These are phyloP conservation scores for Trichonephila clavata DNA, from an alignment of 1,140 invertebrate species.

Conservation along the genomic window DNA sequence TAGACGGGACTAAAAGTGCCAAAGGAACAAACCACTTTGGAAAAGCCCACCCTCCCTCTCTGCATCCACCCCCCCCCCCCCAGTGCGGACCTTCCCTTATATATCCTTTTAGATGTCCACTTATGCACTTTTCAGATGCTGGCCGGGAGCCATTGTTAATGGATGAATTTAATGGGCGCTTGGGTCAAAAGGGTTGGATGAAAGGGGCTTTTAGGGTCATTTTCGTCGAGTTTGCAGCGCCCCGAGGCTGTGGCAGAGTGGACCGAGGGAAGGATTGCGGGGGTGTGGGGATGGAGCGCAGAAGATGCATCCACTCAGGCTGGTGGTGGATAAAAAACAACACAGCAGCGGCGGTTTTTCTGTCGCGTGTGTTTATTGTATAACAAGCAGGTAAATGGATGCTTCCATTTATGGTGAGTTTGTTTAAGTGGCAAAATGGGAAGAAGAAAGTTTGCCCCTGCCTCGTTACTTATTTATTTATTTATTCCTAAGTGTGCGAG, in stretches of 20 bases:
- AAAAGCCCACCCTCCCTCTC: background rate
- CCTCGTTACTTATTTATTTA: background rate
- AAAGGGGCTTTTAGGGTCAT: slow-evolving; percentile 73
- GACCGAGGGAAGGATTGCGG: background rate
- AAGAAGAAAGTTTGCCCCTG: background rate
- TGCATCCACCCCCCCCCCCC: background rate
- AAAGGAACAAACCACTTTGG: slow-evolving; percentile 70
- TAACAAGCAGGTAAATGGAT: slow-evolving; percentile 72
- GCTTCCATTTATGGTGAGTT: slow-evolving; percentile 49
- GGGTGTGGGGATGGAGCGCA: background rate
- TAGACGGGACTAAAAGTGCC: slow-evolving; percentile 62
- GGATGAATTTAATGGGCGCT: slow-evolving; percentile 71
- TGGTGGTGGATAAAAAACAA: background rate
- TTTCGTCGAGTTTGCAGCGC: slow-evolving; percentile 66
- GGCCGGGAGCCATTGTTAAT: slow-evolving; percentile 73
- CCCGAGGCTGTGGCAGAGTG: background rate
- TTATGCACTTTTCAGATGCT: slow-evolving; percentile 73
- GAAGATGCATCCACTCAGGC: background rate
- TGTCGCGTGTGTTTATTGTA: slow-evolving; percentile 63
- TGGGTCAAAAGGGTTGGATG: slow-evolving; percentile 67
- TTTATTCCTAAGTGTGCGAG: background rate
- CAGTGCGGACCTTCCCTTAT: background rate
- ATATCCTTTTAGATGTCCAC: slow-evolving; percentile 73
- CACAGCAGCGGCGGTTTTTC: background rate
- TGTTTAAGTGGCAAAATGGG: slow-evolving; percentile 37